Evolutionary conservation across 2,113 vertebrate species (phyloP).

Genomic region (Phainopepla nitens): DNA sequence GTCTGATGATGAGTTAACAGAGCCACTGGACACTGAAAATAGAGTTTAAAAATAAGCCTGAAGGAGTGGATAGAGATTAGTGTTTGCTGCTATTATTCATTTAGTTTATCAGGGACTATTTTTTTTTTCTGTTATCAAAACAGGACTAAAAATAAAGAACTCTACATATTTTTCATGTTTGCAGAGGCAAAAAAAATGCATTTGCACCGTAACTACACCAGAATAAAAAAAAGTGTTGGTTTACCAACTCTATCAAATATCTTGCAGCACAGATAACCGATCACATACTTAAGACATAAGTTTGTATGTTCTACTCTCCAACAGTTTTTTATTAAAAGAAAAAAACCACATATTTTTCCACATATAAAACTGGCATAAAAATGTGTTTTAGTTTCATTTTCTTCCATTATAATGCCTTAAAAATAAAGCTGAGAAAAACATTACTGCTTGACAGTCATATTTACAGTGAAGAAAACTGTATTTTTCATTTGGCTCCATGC

Average conservation of each 20-base stretch:
- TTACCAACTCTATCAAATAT: constrained; percentile 9
- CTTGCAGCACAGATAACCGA: not conserved
- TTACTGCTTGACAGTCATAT: constrained; percentile 55
- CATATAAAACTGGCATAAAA: constrained; percentile 40
- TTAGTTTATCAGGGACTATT: constrained; percentile 20
- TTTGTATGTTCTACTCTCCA: not conserved
- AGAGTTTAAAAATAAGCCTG: not conserved
- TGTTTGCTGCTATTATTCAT: not conserved
- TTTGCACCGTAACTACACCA: not conserved
- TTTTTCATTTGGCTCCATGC: constrained; percentile 53
- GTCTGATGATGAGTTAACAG: not conserved
- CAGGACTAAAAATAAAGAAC: constrained; percentile 42
- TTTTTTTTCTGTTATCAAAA: constrained; percentile 37
- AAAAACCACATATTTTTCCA: not conserved
- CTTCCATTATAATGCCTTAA: constrained; percentile 45
- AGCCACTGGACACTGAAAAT: not conserved
- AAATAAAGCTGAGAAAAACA: constrained; percentile 63
- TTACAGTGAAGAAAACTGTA: constrained; percentile 61
- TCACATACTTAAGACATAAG: not conserved
- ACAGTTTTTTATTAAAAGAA: constrained; percentile 8
- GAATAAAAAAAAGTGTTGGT: not conserved
- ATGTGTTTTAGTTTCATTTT: constrained; percentile 54
- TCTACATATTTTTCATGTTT: constrained; percentile 18
- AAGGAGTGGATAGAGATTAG: constrained; percentile 1
- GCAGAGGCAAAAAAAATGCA: not conserved